A percentile compares a stretch with the other conserved stretches of the same genome.
These are phyloP conservation scores for Cremastinae sp. DNA, from an alignment of 2,888 invertebrate species.

Conservation along the genomic window DNA sequence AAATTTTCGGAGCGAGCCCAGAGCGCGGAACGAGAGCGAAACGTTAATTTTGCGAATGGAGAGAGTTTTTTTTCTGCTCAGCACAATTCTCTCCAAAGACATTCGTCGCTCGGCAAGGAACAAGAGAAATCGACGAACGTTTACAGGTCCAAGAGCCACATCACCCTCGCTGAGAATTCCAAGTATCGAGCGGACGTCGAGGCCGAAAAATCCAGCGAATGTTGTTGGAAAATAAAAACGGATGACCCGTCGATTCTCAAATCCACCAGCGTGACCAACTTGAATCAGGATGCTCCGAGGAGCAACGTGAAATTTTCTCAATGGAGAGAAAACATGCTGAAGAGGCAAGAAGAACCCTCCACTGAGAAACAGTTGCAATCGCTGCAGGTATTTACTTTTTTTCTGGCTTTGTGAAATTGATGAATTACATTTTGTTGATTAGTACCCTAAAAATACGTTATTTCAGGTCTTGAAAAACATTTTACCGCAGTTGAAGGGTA, in stretches of 20 bases:
- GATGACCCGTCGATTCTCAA: slow-evolving; percentile 61
- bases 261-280: slow-evolving; percentile 71
- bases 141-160: slow-evolving; percentile 75
- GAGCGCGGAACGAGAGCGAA: neutral
- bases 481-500: slow-evolving; percentile 77
- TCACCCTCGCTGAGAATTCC: slow-evolving; percentile 69
- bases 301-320: slow-evolving; percentile 74
- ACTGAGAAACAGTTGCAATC: slow-evolving; percentile 76
- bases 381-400: slow-evolving; percentile 55
- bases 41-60: slow-evolving; percentile 37
- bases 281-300: slow-evolving; percentile 67
- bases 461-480: slow-evolving; percentile 76
- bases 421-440: neutral
- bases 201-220: slow-evolving; percentile 30
- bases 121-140: slow-evolving; percentile 62
- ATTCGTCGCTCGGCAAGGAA: slow-evolving; percentile 41
- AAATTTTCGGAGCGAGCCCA: slow-evolving; percentile 33
- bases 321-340: slow-evolving; percentile 75
- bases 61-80: slow-evolving; percentile 23
- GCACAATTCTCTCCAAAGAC: slow-evolving; percentile 42
- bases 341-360: slow-evolving; percentile 72
- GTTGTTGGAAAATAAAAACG: slow-evolving; percentile 12
- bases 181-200: slow-evolving; percentile 63
- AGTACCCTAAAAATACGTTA: neutral
- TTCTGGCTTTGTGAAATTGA: neutral